These are phyloP conservation scores for Peromyscus polionotus DNA, from an alignment of 2,113 vertebrate species.

Conservation along the genomic window DNA sequence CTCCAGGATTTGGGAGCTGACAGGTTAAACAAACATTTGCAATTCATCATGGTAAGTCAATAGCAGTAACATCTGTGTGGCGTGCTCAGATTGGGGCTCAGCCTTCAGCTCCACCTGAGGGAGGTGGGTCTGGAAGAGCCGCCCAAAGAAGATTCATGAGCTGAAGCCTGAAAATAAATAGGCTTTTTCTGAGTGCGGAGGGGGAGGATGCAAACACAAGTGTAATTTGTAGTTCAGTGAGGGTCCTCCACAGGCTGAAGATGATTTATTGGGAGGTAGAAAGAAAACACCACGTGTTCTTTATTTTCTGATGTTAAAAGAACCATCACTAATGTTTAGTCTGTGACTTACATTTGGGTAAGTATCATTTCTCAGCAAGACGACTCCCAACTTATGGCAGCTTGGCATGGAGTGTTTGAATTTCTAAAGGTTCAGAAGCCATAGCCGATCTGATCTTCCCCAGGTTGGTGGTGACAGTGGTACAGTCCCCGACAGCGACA, in stretches of 20 bases:
- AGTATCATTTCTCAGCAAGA: neutral
- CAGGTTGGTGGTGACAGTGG: neutral
- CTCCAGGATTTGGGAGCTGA: neutral
- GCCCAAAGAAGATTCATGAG: slow-evolving; percentile 34
- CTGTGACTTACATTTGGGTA: neutral
- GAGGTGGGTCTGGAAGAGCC: neutral
- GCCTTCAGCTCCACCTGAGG: neutral
- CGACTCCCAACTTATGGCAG: neutral
- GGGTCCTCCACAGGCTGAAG: neutral
- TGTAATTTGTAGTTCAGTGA: neutral
- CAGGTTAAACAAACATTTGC: slow-evolving; percentile 54
- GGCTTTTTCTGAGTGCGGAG: neutral
- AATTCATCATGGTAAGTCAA: neutral
- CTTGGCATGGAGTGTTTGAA: neutral
- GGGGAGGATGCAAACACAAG: neutral
- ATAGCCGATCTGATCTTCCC: neutral
- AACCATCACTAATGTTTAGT: slow-evolving; percentile 32
- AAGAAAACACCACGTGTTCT: neutral
- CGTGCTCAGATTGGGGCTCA: neutral
- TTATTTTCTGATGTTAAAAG: slow-evolving; percentile 11
- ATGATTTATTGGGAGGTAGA: neutral
- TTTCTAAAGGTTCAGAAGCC: neutral
- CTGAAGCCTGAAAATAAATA: slow-evolving; percentile 22
- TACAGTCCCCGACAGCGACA: neutral
- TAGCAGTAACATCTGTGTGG: neutral